Evolutionary conservation across 2,888 invertebrate species (phyloP).

Genomic region (Lacanobia oleracea): DNA sequence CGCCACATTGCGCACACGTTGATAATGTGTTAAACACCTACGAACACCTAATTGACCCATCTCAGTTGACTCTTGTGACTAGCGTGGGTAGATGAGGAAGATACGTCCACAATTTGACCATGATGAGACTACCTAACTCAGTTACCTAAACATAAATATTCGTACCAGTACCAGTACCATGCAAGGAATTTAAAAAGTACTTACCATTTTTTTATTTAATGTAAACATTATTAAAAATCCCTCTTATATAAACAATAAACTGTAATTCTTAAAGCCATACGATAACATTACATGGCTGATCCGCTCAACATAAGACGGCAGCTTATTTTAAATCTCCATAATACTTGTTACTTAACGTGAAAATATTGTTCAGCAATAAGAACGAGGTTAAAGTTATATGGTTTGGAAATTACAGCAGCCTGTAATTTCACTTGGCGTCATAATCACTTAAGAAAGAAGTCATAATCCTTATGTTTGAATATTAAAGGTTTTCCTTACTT

Average conservation of each 20-base stretch:
- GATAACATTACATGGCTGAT: neutral
- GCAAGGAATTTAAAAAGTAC: too few species aligned
- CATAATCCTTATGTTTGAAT: slow-evolving; percentile 9
- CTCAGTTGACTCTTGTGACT: slow-evolving; percentile 49
- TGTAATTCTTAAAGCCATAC: neutral
- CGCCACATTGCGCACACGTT: slow-evolving; percentile 7
- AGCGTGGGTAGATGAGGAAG: slow-evolving; percentile 31
- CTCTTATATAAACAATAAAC: neutral
- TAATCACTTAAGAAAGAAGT: slow-evolving; percentile 34
- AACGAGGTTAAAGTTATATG: slow-evolving; percentile 46
- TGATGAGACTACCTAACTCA: neutral
- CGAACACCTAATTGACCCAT: slow-evolving; percentile 47
- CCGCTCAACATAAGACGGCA: slow-evolving; percentile 6
- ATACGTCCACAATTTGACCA: neutral
- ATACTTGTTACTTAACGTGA: slow-evolving; percentile 19
- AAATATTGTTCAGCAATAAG: slow-evolving; percentile 42
- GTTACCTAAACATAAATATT: too few species aligned
- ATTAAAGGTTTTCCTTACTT: neutral
- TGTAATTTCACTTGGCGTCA: slow-evolving; percentile 41
- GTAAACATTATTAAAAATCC: too few species aligned
- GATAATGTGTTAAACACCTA: slow-evolving; percentile 47
- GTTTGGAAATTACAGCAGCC: slow-evolving; percentile 47
- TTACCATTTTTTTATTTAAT: too few species aligned
- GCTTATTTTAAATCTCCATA: slow-evolving; percentile 18
- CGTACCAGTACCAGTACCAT: too few species aligned